Evolutionary conservation across 2,797 vertebrate species (phyloP).

Genomic region (Novumbra hubbsi): DNA sequence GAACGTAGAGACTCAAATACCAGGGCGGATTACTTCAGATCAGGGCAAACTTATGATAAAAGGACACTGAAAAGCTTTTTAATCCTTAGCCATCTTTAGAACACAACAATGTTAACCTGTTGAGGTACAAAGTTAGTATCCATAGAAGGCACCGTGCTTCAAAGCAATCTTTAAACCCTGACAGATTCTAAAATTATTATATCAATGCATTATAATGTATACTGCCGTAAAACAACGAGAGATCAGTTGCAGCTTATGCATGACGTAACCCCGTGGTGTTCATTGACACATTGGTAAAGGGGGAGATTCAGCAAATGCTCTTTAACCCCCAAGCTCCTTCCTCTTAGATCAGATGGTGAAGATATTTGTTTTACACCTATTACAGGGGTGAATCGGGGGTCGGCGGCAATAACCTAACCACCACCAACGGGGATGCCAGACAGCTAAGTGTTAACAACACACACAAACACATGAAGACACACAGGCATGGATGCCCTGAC

Average conservation of each 20-base stretch:
- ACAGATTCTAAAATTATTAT: background rate
- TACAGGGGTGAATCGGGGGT: conserved; percentile 2
- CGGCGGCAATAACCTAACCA: background rate
- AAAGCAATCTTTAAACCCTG: too few relatives aligned
- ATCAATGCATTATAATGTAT: background rate
- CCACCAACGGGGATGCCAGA: background rate
- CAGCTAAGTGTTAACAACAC: background rate
- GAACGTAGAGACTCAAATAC: conserved; percentile 1
- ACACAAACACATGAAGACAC: background rate
- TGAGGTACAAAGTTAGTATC: too few relatives aligned
- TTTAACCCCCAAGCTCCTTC: background rate
- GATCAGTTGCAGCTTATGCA: background rate
- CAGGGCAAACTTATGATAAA: background rate
- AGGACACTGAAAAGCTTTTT: background rate
- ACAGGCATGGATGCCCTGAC: too few relatives aligned
- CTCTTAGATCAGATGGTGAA: background rate
- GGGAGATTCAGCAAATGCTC: background rate
- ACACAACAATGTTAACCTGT: too few relatives aligned
- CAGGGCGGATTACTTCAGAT: background rate
- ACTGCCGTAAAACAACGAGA: background rate
- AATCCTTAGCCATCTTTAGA: background rate
- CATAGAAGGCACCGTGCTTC: too few relatives aligned
- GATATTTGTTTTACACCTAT: conserved; percentile 22
- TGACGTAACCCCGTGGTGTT: background rate
- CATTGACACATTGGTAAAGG: too few relatives aligned